A percentile compares a stretch with the other conserved stretches of the same genome.
Evolutionary conservation across 2,888 invertebrate genomes (phyloP).

Genomic region (Drosophila falleni): DNA sequence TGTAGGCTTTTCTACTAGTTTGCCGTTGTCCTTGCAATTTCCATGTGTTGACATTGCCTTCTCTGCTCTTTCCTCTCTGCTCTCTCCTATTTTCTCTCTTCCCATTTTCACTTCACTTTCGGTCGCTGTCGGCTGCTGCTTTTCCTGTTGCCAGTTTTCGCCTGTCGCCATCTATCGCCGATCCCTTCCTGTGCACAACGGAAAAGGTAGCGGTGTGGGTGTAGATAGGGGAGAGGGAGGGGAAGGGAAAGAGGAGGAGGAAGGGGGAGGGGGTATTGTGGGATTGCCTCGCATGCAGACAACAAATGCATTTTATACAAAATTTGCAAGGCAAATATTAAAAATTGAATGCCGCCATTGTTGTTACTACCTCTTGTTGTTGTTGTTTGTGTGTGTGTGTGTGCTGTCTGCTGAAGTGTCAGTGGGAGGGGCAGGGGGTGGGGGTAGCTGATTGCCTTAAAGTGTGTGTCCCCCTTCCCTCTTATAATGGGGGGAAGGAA

Average conservation of each 20-base stretch:
- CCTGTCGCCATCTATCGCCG: slow-evolving; percentile 35
- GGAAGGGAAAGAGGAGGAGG: no score
- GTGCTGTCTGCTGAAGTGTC: slow-evolving; percentile 35
- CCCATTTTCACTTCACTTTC: slow-evolving; percentile 37
- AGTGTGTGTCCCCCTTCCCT: slow-evolving; percentile 42
- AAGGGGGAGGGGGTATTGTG: background rate
- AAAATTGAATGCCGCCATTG: slow-evolving; percentile 72
- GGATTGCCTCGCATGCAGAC: slow-evolving; percentile 57
- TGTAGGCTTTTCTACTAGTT: background rate
- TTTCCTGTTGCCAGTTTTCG: slow-evolving; percentile 41
- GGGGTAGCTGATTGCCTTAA: slow-evolving; percentile 67
- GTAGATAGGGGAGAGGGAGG: background rate
- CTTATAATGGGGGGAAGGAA: background rate
- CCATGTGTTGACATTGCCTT: slow-evolving; percentile 75
- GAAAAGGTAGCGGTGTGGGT: slow-evolving; percentile 1
- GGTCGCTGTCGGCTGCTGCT: slow-evolving; percentile 41
- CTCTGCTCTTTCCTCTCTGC: slow-evolving; percentile 9
- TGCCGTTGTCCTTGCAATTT: slow-evolving; percentile 73
- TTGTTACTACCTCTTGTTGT: slow-evolving; percentile 42
- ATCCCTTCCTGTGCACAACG: slow-evolving; percentile 17
- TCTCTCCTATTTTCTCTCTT: slow-evolving; percentile 6
- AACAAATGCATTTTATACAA: slow-evolving; percentile 76
- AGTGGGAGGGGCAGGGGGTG: background rate
- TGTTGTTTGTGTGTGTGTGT: slow-evolving; percentile 38
- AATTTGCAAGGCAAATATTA: slow-evolving; percentile 79